Evolutionary conservation across 2,113 vertebrate species (phyloP).

Genomic region (Dasyornis broadbenti): DNA sequence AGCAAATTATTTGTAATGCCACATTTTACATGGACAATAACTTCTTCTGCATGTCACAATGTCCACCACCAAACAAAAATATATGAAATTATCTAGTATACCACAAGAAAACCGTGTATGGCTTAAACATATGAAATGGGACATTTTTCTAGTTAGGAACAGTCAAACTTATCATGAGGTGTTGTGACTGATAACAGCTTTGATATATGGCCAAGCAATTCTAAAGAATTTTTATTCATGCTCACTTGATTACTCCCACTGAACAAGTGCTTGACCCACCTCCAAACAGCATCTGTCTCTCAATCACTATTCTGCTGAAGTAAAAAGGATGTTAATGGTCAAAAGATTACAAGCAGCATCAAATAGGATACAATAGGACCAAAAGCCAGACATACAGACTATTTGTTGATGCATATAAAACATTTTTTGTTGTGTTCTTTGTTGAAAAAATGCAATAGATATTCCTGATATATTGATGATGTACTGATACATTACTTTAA

Average conservation of each 20-base stretch:
- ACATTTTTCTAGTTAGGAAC: neutral
- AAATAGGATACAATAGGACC: neutral
- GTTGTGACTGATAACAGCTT: neutral
- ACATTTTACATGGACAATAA: neutral
- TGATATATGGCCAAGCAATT: neutral
- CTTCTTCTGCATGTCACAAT: neutral
- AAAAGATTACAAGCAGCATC: neutral
- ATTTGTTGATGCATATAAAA: neutral
- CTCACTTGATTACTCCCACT: neutral
- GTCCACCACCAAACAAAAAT: neutral
- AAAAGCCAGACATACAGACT: neutral
- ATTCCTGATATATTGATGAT: neutral
- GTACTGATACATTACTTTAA: neutral
- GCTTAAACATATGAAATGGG: neutral
- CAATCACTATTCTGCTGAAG: neutral
- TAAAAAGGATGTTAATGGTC: neutral
- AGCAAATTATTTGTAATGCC: neutral
- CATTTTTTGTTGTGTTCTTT: neutral
- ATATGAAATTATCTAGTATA: neutral
- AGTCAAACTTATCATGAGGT: neutral
- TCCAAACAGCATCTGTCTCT: neutral
- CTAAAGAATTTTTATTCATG: neutral
- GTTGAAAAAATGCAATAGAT: neutral
- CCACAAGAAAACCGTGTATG: neutral
- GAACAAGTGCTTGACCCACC: neutral